Evolutionary conservation across 2,888 invertebrate genomes (phyloP), one percentile per base, ranked within the genome.

Genomic region (Acleris emargana): DNA sequence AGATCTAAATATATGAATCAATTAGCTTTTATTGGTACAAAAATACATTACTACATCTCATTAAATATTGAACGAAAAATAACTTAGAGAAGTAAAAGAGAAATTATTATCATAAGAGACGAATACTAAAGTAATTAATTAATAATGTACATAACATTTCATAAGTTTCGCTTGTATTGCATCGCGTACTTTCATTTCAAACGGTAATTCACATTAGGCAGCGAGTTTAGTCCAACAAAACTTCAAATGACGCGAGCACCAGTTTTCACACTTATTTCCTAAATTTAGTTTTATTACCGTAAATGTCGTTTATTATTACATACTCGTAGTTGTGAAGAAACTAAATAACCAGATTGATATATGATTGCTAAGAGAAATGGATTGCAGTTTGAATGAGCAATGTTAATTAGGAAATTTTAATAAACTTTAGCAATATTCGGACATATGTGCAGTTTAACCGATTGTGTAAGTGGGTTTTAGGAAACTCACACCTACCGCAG

Each of bases 1-100:
- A 71, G 52, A 74, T 74, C 63, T 77, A 73, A 67, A 69, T 67
- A 50, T 70, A 67, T 22, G 71, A 72, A 72, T 69, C 70, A 67
- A 63, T 71, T 67, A 59, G 69, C 67, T 73, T 69, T 52, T 75
- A 71, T 77, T 73, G 73, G 73, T 77, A 80, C 71, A 80, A 80
- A 79, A 78, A 80, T 77, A 80, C 68, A 63, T 68, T 62, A 42
- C 58, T 64, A 53, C 47, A 64, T 22, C 58, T 58, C 64, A 63
- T 63, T 63, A 52, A 22, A 58, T 52, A 58, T 58, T 63, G 43
- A 53, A 58, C 52, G 58, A 53, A 45, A 49, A 64, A 49, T 59
- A 59, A 64, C 58, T 59, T 64, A 64, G 18, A 58, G 32, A 50
- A 49, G 42, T 42, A 16, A 58, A 13, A 13, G 13, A 52, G 47